Evolutionary conservation across 2,113 vertebrate species (phyloP).

Genomic region (Tapirus terrestris): DNA sequence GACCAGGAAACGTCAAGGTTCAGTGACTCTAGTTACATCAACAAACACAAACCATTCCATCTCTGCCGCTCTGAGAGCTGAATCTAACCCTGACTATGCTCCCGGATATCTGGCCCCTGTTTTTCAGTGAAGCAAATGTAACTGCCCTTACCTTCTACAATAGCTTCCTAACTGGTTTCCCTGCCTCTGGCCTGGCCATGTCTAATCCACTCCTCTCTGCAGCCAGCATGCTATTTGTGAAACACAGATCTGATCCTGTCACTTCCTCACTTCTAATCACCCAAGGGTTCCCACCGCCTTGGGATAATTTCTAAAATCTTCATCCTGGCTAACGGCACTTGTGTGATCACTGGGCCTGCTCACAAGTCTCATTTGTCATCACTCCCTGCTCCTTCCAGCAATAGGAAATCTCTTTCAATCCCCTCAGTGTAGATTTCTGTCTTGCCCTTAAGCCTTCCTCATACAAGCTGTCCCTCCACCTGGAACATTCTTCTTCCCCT

Average conservation of each 20-base stretch:
- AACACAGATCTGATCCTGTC: not conserved
- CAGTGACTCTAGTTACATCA: conserved; percentile 75
- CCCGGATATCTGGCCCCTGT: not conserved
- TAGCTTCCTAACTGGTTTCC: not conserved
- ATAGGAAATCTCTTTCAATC: not conserved
- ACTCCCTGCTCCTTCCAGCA: not conserved
- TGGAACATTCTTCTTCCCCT: not conserved
- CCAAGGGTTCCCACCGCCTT: not conserved
- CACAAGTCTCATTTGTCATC: not conserved
- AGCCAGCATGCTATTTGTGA: not conserved
- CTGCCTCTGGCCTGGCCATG: not conserved
- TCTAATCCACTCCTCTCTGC: not conserved
- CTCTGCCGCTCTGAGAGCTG: conserved; percentile 55
- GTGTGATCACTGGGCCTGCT: not conserved
- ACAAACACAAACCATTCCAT: conserved; percentile 70
- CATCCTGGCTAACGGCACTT: not conserved
- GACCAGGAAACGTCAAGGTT: conserved; percentile 79
- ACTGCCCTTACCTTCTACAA: not conserved
- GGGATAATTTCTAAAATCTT: conserved; percentile 15
- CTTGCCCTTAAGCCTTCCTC: not conserved
- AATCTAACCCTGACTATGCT: not conserved
- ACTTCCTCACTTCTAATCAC: not conserved
- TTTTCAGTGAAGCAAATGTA: not conserved
- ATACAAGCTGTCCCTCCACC: not conserved
- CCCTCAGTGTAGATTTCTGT: not conserved